These are phyloP conservation scores for Hucho hucho DNA, from an alignment of 2,113 vertebrate genomes.

Conservation along the genomic window DNA sequence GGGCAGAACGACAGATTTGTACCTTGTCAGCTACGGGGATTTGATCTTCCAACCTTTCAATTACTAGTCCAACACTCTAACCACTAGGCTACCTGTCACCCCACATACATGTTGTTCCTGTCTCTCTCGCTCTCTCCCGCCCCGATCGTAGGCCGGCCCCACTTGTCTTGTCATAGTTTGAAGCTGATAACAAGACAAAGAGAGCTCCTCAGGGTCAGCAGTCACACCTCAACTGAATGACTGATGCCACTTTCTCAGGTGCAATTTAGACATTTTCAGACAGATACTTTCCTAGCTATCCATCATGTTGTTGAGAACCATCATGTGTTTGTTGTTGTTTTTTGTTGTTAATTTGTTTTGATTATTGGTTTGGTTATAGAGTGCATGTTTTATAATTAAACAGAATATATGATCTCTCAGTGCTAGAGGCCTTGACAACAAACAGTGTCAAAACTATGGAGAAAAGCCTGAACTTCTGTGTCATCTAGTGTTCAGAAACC, in stretches of 20 bases:
- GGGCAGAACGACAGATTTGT: too few relatives aligned
- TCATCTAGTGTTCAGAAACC: slow-evolving; percentile 14
- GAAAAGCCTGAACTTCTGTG: slow-evolving; percentile 37
- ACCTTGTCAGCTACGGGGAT: too few relatives aligned
- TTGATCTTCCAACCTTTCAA: too few relatives aligned
- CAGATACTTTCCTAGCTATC: slow-evolving; percentile 25
- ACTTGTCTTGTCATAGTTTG: slow-evolving; percentile 31
- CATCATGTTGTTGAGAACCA: slow-evolving; percentile 29
- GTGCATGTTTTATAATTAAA: slow-evolving; percentile 47
- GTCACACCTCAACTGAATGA: slow-evolving; percentile 34
- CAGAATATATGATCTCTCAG: slow-evolving; percentile 33
- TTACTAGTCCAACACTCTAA: too few relatives aligned
- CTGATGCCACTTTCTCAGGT: slow-evolving; percentile 43
- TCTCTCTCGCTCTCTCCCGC: background rate
- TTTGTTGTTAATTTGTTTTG: slow-evolving; percentile 38
- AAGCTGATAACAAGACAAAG: slow-evolving; percentile 29
- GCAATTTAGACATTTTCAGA: slow-evolving; percentile 30
- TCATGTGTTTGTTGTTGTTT: slow-evolving; percentile 18
- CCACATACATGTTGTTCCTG: too few relatives aligned
- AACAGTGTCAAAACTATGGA: slow-evolving; percentile 29
- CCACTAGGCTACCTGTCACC: too few relatives aligned
- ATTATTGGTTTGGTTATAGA: slow-evolving; percentile 36
- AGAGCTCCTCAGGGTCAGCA: slow-evolving; percentile 28
- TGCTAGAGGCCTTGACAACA: slow-evolving; percentile 8
- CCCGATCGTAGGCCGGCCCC: background rate